Evolutionary conservation across 2,888 invertebrate genomes (phyloP).

Genomic region (Elysia crispata): DNA sequence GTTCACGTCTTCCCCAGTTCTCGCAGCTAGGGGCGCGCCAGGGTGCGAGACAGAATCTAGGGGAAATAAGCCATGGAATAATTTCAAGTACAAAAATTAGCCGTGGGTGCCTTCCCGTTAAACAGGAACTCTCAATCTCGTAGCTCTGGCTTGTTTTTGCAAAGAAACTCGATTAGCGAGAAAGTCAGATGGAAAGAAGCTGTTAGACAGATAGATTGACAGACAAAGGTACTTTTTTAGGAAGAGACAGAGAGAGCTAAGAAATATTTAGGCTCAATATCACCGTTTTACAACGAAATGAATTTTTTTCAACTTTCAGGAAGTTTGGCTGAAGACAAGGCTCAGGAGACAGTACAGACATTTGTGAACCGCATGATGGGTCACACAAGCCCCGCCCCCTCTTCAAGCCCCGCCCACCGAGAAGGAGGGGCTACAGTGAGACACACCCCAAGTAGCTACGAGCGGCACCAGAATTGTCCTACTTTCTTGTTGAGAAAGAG

Average conservation of each 20-base stretch:
- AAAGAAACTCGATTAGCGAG: too few species aligned
- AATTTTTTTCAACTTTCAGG: conserved; percentile 42
- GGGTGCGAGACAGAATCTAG: too few species aligned
- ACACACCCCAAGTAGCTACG: conserved; percentile 46
- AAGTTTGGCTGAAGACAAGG: conserved; percentile 52
- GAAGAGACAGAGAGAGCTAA: conserved; percentile 14
- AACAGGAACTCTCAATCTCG: too few species aligned
- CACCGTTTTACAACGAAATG: not conserved
- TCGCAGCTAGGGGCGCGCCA: too few species aligned
- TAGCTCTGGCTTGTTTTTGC: too few species aligned
- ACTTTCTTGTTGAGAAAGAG: conserved; percentile 53
- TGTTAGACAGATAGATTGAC: too few species aligned
- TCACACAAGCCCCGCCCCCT: conserved; percentile 17
- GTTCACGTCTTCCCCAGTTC: too few species aligned
- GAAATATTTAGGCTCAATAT: not conserved
- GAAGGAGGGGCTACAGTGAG: not conserved
- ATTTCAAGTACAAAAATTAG: too few species aligned
- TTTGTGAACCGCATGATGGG: conserved; percentile 57
- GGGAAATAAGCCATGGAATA: too few species aligned
- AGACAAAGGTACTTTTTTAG: too few species aligned
- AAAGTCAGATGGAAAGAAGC: too few species aligned
- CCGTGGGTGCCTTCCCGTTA: too few species aligned
- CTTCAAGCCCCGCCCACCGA: not conserved
- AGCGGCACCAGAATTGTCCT: conserved; percentile 56
- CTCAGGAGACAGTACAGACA: conserved; percentile 54